A percentile compares a stretch with the other conserved stretches of the same genome.
Evolutionary conservation across 2,888 invertebrate species (phyloP).

Genomic region (Lochmaea capreae): DNA sequence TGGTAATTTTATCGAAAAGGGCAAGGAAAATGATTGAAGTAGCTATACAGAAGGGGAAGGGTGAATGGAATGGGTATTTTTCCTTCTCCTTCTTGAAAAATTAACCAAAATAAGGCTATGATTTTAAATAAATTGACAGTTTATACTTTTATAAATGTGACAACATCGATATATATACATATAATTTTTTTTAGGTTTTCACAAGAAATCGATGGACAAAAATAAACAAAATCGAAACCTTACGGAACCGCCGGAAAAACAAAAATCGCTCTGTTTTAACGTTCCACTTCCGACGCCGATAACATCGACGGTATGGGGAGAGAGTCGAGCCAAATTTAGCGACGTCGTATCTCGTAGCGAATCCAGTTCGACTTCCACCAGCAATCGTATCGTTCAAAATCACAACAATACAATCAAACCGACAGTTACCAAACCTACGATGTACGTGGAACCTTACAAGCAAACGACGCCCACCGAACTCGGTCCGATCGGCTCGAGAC

Average conservation of each 20-base stretch:
- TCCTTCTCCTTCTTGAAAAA: too few species aligned
- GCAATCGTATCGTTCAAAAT: conserved; percentile 13
- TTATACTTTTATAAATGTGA: too few species aligned
- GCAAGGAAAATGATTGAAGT: too few species aligned
- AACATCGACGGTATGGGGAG: conserved; percentile 67
- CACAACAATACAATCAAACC: conserved; percentile 35
- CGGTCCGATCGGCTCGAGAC: conserved; percentile 66
- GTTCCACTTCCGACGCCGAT: conserved; percentile 53
- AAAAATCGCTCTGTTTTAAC: conserved; percentile 46
- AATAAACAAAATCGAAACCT: conserved; percentile 45
- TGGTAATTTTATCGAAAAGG: too few species aligned
- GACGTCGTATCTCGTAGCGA: conserved; percentile 72
- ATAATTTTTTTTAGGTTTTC: conserved; percentile 20
- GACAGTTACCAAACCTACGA: conserved; percentile 57
- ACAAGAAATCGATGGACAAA: conserved; percentile 47
- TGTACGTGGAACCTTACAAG: conserved; percentile 63
- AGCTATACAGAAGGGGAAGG: too few species aligned
- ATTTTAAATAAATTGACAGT: too few species aligned
- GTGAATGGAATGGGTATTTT: too few species aligned
- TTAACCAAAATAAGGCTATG: too few species aligned
- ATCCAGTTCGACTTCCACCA: conserved; percentile 46
- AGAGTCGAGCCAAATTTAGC: conserved; percentile 71
- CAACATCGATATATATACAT: too few species aligned
- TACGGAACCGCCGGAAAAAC: not conserved
- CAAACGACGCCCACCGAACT: conserved; percentile 58